Evolutionary conservation across 37 sponge, comb jelly and placozoan species (phyloP), one percentile per base, ranked within the genome.

Genomic region (Aplysina aerophoba): DNA sequence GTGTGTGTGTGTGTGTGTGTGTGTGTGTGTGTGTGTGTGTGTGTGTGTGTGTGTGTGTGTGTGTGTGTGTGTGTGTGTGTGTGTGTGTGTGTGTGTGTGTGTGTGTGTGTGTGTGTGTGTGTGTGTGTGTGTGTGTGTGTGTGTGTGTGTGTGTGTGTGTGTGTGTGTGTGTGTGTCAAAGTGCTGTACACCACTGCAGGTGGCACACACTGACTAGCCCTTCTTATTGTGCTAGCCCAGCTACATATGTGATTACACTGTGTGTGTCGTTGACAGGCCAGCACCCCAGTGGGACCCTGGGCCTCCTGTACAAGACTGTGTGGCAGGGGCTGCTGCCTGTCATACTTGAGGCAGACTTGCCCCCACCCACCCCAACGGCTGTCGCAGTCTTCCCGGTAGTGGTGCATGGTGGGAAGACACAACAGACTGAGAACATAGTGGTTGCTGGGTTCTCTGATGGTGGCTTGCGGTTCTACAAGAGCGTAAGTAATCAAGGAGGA

Each of bases 381-480:
- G 53, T 75, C 17, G 54, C 54, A 40, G 53, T 75, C 15, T 62
- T 75, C 12, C 74, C 44, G 37, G 60, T 59, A 38, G 41, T 36
- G 59, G 27, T 36, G 28, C n/a, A 44, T 0, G 55, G 80, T 12
- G 79, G 24, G 19, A 27, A 22, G 14, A 35, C 22, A 12, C n/a
- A n/a, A n/a, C 74, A 83, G 24, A 15, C 30, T n/a, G 68, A 84
- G 11, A 92, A 81, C 59, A 35, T 89, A 0, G 80, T 91, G 2
- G 44, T 86, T 21, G 91, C 88, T 28, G 96, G 96, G 12, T 95
- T 95, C 81, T 82, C 88, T 53, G 89, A 90, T 86, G 96, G 96
- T 24, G 87, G 24, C 81, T 50, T 95, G 30, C 80, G 93, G 31
- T 84, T 79, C 0, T 95, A 92, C 71, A 82, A 88, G 0, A 83